These are phyloP conservation scores for Callopanchax toddi DNA, from an alignment of 2,113 vertebrate species.

Conservation along the genomic window DNA sequence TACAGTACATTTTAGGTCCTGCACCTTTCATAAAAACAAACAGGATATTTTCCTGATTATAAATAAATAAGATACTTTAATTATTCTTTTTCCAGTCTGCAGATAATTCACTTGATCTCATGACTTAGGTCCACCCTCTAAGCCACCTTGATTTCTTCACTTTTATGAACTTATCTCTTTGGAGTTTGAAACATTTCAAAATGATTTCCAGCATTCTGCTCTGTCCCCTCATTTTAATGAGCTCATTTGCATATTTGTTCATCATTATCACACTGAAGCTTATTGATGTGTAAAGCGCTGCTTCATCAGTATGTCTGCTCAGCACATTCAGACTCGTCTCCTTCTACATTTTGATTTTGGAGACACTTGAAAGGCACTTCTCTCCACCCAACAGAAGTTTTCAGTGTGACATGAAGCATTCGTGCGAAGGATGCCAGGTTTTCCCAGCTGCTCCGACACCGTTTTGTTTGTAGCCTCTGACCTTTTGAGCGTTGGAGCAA, in stretches of 20 bases:
- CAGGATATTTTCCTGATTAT: no score
- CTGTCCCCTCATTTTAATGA: conserved; percentile 45
- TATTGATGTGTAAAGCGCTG: conserved; percentile 52
- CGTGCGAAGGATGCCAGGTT: background rate
- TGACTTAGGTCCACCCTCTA: background rate
- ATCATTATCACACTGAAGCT: conserved; percentile 50
- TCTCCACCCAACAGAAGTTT: conserved; percentile 6
- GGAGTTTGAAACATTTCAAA: conserved; percentile 23
- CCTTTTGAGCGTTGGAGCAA: background rate
- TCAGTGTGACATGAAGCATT: conserved; percentile 14
- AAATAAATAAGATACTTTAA: no score
- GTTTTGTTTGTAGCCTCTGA: conserved; percentile 8
- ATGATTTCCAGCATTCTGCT: conserved; percentile 24
- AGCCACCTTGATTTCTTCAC: background rate
- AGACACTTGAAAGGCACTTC: conserved; percentile 43
- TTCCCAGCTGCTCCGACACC: conserved; percentile 2
- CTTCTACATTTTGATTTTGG: conserved; percentile 35
- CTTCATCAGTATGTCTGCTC: conserved; percentile 45
- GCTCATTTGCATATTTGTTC: conserved; percentile 49
- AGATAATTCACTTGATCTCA: background rate
- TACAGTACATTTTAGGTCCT: no score
- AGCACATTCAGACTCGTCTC: conserved; percentile 55
- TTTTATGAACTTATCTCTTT: no score
- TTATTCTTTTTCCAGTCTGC: no score
- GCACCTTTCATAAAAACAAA: no score